Conservation (phyloP, 2,113 vertebrate genomes). For the western clawed frog (Xenopus tropicalis) region UCB_Xtro_10.0 CM004446.2:7114001-7114500, state of each 20-base stretch:
- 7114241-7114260: not conserved
- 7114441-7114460: too few species aligned
- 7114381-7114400: too few species aligned
- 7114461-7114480: too few species aligned
- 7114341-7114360: too few species aligned
- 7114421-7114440: too few species aligned
- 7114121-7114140: conserved; percentile 32
- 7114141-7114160: conserved; percentile 34
- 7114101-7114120: conserved; percentile 22
- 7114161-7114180: conserved; percentile 10
- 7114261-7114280: not conserved
- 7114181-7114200: not conserved
- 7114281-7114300: not conserved
- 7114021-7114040: conserved; percentile 97
- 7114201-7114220: not conserved
- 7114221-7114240: not conserved
- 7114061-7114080: conserved; percentile 89
- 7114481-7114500: too few species aligned
- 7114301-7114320: not conserved
- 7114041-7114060: conserved; percentile 98
- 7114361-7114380: too few species aligned
- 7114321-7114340: too few species aligned
- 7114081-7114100: conserved; percentile 74
- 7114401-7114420: too few species aligned
- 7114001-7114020: conserved; percentile 94